Evolutionary conservation across 2,888 invertebrate genomes (phyloP), one percentile per base, ranked within the genome.

Genomic region (Timema podura): DNA sequence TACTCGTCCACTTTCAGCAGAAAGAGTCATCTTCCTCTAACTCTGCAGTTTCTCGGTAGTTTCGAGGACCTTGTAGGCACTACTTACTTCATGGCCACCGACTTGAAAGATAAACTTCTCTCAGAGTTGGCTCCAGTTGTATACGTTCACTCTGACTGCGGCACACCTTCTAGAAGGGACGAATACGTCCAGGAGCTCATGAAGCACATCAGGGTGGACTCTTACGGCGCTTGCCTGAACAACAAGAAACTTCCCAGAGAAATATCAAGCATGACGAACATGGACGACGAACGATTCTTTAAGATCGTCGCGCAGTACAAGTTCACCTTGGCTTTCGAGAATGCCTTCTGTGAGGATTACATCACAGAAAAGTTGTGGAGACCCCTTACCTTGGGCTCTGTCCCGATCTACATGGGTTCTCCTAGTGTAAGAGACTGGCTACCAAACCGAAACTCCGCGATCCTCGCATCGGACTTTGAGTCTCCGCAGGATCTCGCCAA

Each of bases 331-430:
- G 87, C 93, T 0, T 88, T 93, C 77, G 94, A 95, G 81, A 95
- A 95, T 82, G 91, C 90, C 0, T 83, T 89, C 6, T 94, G 94
- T 79, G 83, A 91, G 44, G 94, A 95, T 82, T 95, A 95, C 78
- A 86, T 94, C 5, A 93, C 93, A 0, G 94, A 95, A 80, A 95
- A 95, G 79, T 84, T 92, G 74, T 95, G 94, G 94, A 84, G 93
- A 46, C 89, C 94, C 94, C 83, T 95, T 47, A 86, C 88, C 72
- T 86, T 89, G 8, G 94, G 94, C 0, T 86, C 89, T n/a, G 85
- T 95, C 45, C 94, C 94, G 2, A 86, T 95, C 75, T 92, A 93
- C 78, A 88, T 90, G 78, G 93, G 94, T 7, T 90, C 94, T 0
- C 90, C 91, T 2, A 85, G 85, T 47, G 85, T 92, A 64, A 78